Evolutionary conservation across 2,888 invertebrate genomes (phyloP).

Genomic region (Mythimna impura): DNA sequence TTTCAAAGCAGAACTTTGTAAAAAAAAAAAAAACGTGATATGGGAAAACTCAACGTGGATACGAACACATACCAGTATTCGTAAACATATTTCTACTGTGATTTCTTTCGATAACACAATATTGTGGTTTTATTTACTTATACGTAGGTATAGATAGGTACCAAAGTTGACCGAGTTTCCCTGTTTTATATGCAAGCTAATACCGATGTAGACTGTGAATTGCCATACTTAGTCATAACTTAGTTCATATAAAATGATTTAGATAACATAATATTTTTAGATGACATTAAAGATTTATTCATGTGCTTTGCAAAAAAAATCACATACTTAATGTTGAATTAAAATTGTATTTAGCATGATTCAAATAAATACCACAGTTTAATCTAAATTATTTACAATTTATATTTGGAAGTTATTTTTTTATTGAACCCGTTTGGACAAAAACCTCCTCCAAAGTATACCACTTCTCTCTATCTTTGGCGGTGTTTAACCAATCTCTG

Average conservation of each 20-base stretch:
- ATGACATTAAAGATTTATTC: too few relatives aligned
- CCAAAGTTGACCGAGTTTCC: conserved; percentile 19
- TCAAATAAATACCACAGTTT: too few relatives aligned
- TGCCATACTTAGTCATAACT: background rate
- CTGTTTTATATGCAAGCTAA: conserved; percentile 16
- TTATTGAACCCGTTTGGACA: too few relatives aligned
- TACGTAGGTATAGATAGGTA: background rate
- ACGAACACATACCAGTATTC: conserved; percentile 9
- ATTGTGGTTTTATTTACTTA: background rate
- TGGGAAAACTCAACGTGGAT: background rate
- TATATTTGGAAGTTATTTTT: too few relatives aligned
- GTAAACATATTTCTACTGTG: background rate
- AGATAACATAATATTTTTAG: background rate
- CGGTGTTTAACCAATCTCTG: too few relatives aligned
- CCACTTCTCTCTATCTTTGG: too few relatives aligned
- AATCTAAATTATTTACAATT: too few relatives aligned
- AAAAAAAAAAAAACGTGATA: too few relatives aligned
- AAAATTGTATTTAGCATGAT: too few relatives aligned
- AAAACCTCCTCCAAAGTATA: too few relatives aligned
- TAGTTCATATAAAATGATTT: conserved; percentile 4
- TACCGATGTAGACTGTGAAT: conserved; percentile 6
- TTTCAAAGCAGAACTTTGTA: background rate
- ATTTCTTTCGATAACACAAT: background rate
- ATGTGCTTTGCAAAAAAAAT: too few relatives aligned
- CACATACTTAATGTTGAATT: too few relatives aligned